Evolutionary conservation across 2,797 vertebrate genomes (phyloP).

Genomic region (Melanotaenia pygmaea): DNA sequence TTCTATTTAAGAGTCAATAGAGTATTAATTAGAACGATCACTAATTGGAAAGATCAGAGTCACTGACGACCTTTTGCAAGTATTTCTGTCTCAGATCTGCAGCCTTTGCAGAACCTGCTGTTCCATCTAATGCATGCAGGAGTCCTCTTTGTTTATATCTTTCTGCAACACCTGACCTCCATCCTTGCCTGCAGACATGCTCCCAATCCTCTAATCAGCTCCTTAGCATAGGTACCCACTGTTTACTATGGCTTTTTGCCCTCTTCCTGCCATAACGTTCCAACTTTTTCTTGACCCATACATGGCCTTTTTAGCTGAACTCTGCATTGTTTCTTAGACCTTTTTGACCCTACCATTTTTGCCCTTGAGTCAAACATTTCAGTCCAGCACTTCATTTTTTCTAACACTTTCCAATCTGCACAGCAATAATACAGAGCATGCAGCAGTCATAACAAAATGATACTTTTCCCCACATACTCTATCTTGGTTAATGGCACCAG

Average conservation of each 20-base stretch:
- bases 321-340: neutral
- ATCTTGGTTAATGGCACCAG: too few species aligned
- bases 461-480: neutral
- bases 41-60: constrained; percentile 1
- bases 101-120: constrained; percentile 4
- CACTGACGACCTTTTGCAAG: constrained; percentile 19
- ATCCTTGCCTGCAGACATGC: constrained; percentile 2
- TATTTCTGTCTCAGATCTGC: constrained; percentile 1
- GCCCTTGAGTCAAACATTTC: constrained; percentile 7
- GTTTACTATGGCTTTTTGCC: neutral
- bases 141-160: neutral
- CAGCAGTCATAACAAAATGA: too few species aligned
- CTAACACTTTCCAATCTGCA: neutral
- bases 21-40: constrained; percentile 36
- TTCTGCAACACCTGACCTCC: constrained; percentile 18
- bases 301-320: neutral
- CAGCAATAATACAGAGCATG: neutral
- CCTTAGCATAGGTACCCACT: neutral
- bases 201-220: constrained; percentile 13
- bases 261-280: neutral
- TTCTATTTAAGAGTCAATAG: constrained; percentile 24
- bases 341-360: neutral
- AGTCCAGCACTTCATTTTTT: neutral
- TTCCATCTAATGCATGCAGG: constrained; percentile 13
- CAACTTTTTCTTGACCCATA: neutral